Conservation (phyloP, 37 sponge, comb jelly and placozoan species). For the Chondrosia reniformis region DNA sequence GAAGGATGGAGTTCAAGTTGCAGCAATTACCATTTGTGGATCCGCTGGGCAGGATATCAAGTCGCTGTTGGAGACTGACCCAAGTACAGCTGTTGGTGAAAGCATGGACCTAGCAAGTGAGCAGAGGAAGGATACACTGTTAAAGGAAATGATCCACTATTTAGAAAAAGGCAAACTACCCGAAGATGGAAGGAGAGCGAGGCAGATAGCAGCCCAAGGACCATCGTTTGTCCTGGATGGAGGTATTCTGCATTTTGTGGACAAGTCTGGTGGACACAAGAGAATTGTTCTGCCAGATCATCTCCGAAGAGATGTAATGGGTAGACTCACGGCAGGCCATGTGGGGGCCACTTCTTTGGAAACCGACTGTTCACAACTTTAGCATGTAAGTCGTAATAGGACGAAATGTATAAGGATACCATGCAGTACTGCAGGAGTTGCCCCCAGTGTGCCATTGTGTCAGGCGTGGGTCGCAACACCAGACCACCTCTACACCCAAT, state of each 20-base stretch:
- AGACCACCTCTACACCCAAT: conserved; percentile 47
- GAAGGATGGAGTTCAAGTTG: background rate
- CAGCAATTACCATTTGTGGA: too few relatives aligned
- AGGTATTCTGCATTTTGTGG: conserved; percentile 46
- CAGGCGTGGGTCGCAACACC: conserved; percentile 22
- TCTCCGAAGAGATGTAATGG: conserved; percentile 18
- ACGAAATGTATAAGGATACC: conserved; percentile 36
- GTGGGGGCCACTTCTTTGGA: conserved; percentile 49
- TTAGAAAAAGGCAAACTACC: conserved; percentile 26
- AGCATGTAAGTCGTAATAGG: conserved; percentile 36
- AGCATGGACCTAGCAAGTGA: conserved; percentile 22
- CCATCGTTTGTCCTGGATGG: conserved; percentile 13
- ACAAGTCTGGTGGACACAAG: conserved; percentile 31
- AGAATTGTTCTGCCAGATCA: conserved; percentile 45
- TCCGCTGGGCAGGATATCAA: too few relatives aligned
- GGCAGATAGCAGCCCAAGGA: conserved; percentile 11
- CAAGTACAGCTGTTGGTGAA: too few relatives aligned
- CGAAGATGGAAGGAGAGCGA: background rate
- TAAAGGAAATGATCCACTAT: conserved; percentile 3
- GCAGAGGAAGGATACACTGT: conserved; percentile 38
- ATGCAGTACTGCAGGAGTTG: conserved; percentile 21
- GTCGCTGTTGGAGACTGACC: too few relatives aligned
- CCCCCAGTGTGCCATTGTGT: conserved; percentile 50
- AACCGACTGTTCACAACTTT: conserved; percentile 20
- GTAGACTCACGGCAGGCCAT: conserved; percentile 35